Evolutionary conservation across 2,888 invertebrate genomes (phyloP), one percentile per base, ranked within the genome.

Genomic region (Lithophane semibrunnea): DNA sequence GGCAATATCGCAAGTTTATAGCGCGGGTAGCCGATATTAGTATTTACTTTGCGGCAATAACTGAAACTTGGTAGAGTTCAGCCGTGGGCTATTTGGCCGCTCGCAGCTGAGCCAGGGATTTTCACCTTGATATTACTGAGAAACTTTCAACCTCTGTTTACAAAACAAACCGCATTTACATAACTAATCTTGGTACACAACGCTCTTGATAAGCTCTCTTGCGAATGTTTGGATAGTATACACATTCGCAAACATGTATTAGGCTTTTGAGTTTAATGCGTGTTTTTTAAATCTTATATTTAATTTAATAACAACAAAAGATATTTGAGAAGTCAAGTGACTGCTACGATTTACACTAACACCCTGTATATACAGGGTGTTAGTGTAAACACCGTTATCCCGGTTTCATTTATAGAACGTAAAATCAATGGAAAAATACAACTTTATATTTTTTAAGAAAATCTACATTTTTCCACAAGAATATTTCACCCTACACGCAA

Each of bases 21-120:
- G 81, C 80, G 78, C 83, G 72, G 79, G 73, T 82, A 88, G 77
- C 83, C 88, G 88, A 92, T 93, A 92, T 93, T 92, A 89, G 89
- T 94, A 86, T 93, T 94, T 92, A 90, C 91, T 86, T 87, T 87
- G 88, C 71, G 83, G 90, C 92, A 92, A 93, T 93, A 93, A 91
- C 91, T 87, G 89, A 89, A 89, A 86, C 87, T 88, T 85, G 76
- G 73, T 82, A 60, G 64, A 82, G 75, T 82, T 81, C 77, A 75
- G 77, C 84, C 86, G 77, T 70, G 74, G 84, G 88, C 84, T 87
- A 79, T 89, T 87, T 86, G 84, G 75, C 60, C 74, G 77, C 77
- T 77, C 72, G 70, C 69, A 77, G 80, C 77, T 83, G 80, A 83
- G 74, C 74, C 72, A 67, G 49, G 75, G 83, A 85, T 87, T 86